Conservation (phyloP, 2,113 vertebrate species). For the Macquaria ambigua region DNA sequence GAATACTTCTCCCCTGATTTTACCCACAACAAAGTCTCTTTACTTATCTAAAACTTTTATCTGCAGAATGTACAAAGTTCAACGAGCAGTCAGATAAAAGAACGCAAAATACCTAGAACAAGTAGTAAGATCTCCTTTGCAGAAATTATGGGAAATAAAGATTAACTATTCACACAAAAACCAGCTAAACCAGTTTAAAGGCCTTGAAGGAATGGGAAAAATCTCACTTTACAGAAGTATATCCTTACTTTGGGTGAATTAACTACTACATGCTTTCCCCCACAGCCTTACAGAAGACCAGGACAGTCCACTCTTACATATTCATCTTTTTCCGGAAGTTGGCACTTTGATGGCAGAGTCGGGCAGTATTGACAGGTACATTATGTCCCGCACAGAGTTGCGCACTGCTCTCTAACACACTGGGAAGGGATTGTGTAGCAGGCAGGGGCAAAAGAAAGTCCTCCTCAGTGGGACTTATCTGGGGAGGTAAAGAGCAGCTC, state of each 20-base stretch:
- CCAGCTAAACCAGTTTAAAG: constrained; percentile 30
- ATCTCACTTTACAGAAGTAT: neutral
- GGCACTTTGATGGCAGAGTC: constrained; percentile 32
- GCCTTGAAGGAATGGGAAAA: neutral
- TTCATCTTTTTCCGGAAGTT: constrained; percentile 1
- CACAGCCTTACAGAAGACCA: neutral
- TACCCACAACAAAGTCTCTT: neutral
- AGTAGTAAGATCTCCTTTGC: neutral
- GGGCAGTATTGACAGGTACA: constrained; percentile 32
- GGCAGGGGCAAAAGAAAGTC: constrained; percentile 52
- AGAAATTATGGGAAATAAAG: neutral
- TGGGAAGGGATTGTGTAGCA: constrained; percentile 47
- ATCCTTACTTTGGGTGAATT: neutral
- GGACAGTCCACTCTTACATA: constrained; percentile 17
- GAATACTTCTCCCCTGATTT: constrained; percentile 8
- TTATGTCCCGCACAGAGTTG: constrained; percentile 30
- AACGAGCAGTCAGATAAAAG: neutral
- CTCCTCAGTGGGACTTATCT: constrained; percentile 59
- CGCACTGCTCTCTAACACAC: constrained; percentile 3
- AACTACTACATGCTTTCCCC: neutral
- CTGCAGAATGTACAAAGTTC: neutral
- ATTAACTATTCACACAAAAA: constrained; percentile 23
- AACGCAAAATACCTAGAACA: neutral
- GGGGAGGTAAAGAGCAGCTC: constrained; percentile 53
- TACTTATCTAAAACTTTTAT: neutral